Base-by-base conservation (phyloP, 2,888 invertebrate species). In the Trichopoda pennipes region DNA sequence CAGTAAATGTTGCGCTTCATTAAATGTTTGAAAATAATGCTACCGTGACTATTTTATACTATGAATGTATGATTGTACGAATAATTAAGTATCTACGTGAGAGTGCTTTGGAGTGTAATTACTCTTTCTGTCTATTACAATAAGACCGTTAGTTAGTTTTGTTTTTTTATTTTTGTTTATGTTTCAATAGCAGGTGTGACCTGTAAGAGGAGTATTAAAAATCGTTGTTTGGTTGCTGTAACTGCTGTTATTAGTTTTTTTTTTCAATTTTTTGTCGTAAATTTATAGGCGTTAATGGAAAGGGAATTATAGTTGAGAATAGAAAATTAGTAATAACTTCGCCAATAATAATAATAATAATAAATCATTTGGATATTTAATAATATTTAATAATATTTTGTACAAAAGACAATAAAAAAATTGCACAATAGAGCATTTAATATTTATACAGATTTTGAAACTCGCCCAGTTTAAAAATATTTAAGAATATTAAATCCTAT, bases 171-270 rank as follows among this genome's bases (percentile, higher is more conserved):
- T 6, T 28, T 28, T 28, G 23, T 28, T 28, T 58, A 1, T 8
- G 8, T 17, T n/a, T 32, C 28, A 68, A 66, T 68, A 75, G 53
- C 80, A 75, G 80, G 75, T 76, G 76, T 76, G 81, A 70, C 80
- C 79, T 69, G 79, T 80, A 16, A 38, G 73, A 64, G 63, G 47
- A 56, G 47, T 64, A 64, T 79, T 68, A 63, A 68, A 68, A 73
- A 73, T 79, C 60, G 19, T 17, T 68, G 42, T 56, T 56, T 19
- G 47, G 21, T 17, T 51, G n/a, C 19, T 51, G 51, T 21, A 8
- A 32, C 3, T 74, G 47, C 21, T 51, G 49, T 49, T 58, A 1
- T 12, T 35, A 6, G 16, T 23, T n/a, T 51, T 28, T 17, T 7
- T 38, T 38, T 38, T 28, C 35, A 32, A n/a, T 21, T 73, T 53